phyloP scores from a whole-genome alignment of 2,888 invertebrate species.

The Mechanitis messenoides region DNA sequence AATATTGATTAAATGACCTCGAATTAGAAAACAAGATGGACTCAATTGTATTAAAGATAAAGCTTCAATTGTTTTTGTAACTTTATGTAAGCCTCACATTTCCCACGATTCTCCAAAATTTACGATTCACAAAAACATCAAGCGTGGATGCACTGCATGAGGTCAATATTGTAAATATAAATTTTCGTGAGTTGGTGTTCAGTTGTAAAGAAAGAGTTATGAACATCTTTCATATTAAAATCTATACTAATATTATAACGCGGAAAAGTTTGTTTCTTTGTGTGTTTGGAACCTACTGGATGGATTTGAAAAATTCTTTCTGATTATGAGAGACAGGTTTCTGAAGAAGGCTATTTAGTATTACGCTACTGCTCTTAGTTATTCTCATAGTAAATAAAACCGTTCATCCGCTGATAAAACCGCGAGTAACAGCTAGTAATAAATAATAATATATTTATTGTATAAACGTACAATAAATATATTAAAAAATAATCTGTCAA shows the following conservation, averaged over 20 bases:
- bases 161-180: constrained; percentile 41
- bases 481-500: background rate
- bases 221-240: background rate
- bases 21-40: constrained; percentile 4
- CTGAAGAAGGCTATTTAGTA: no score
- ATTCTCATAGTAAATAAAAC: no score
- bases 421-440: no score
- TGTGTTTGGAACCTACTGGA: no score
- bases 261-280: no score
- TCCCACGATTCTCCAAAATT: constrained; percentile 47
- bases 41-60: constrained; percentile 1
- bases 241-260: no score
- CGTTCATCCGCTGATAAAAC: no score
- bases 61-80: background rate
- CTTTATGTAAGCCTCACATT: constrained; percentile 24
- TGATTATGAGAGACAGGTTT: no score
- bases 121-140: constrained; percentile 50
- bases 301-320: no score
- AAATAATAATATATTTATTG: no score
- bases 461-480: background rate
- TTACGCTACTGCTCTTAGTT: no score
- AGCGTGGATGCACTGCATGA: constrained; percentile 41
- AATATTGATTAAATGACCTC: background rate
- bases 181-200: constrained; percentile 29
- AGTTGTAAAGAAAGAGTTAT: no score